Conservation (phyloP, 2,888 invertebrate species). For the Pegoplata infirma region DNA sequence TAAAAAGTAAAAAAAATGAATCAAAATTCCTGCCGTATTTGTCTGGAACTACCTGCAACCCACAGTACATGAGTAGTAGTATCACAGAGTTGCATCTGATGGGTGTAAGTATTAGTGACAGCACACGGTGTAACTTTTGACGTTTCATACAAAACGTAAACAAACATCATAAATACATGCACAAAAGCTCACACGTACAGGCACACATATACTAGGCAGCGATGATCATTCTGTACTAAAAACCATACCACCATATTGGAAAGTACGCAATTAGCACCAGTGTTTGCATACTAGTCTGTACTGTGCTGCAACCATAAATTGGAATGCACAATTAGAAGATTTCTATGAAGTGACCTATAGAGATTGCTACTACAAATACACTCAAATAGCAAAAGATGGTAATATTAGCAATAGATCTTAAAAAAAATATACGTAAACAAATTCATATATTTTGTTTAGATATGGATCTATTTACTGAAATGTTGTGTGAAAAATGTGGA, state of each 20-base stretch:
- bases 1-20: background rate
- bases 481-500: constrained; percentile 4
- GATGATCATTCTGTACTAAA: no score
- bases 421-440: background rate
- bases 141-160: no score
- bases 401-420: background rate
- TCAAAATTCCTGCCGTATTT: constrained; percentile 32
- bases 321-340: constrained; percentile 23
- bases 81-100: no score
- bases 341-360: background rate
- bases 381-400: background rate
- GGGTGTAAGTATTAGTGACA: no score
- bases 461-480: constrained; percentile 6
- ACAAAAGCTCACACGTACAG: no score
- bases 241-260: no score
- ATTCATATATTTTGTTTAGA: background rate
- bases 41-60: constrained; percentile 6
- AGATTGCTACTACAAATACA: constrained; percentile 13
- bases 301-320: constrained; percentile 11
- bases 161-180: no score
- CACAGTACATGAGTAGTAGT: no score
- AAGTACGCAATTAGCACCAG: no score
- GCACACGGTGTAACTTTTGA: no score
- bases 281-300: no score
- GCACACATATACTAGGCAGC: no score